Conservation (phyloP, 2,888 invertebrate species). For the Dicycla oo region DNA sequence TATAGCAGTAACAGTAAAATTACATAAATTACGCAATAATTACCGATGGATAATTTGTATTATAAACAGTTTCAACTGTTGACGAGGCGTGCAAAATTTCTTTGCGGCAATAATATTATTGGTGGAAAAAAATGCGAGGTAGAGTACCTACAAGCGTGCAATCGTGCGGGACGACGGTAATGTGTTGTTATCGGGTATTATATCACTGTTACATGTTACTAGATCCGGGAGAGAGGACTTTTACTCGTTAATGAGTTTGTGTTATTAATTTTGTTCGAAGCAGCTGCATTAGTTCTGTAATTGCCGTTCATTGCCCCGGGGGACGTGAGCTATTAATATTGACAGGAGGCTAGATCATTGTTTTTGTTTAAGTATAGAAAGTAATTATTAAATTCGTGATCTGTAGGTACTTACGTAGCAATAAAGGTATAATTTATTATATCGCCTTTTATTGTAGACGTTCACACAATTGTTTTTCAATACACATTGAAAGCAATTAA, state of each 20-base stretch:
- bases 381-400: neutral
- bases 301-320: conserved; percentile 37
- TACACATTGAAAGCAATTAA: neutral
- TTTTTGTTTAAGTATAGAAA: neutral
- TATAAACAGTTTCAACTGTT: conserved; percentile 57
- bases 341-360: neutral
- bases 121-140: conserved; percentile 40
- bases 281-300: conserved; percentile 40
- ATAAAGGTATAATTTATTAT: neutral
- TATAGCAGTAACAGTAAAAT: conserved; percentile 61
- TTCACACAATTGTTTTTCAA: conserved; percentile 15
- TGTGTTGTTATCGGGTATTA: conserved; percentile 65
- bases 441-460: neutral
- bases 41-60: conserved; percentile 61
- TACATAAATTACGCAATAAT: conserved; percentile 74
- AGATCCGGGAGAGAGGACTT: conserved; percentile 72
- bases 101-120: conserved; percentile 42
- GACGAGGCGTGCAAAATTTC: conserved; percentile 61
- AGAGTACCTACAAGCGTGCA: conserved; percentile 57
- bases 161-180: conserved; percentile 73
- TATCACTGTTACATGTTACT: conserved; percentile 61
- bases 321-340: conserved; percentile 13
- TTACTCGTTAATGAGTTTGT: conserved; percentile 52
- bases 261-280: conserved; percentile 38
- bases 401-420: neutral